Evolutionary conservation across 2,797 vertebrate species (phyloP).

Genomic region (Miichthys miiuy): DNA sequence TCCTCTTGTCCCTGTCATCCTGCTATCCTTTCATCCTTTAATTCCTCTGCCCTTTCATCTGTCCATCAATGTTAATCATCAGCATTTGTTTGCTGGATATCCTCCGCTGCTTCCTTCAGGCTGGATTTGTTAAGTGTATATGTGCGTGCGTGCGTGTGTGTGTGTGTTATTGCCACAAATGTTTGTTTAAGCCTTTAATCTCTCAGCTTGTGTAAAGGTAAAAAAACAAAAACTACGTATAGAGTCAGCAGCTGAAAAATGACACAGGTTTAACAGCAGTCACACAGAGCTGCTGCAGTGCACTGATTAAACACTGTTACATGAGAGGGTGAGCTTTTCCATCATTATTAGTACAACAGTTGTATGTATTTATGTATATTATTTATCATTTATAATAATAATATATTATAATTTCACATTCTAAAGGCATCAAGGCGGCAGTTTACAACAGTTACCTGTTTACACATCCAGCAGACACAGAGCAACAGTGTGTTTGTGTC

Average conservation of each 20-base stretch:
- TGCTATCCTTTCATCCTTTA: conserved; percentile 56
- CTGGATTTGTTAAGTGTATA: conserved; percentile 34
- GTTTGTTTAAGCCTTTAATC: conserved; percentile 57
- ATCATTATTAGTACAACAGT: no score
- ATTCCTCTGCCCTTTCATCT: conserved; percentile 67
- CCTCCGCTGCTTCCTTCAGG: conserved; percentile 31
- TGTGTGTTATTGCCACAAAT: conserved; percentile 41
- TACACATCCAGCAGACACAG: neutral
- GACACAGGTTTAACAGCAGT: neutral
- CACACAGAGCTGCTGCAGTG: neutral
- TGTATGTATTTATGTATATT: neutral
- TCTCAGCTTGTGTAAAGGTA: conserved; percentile 12
- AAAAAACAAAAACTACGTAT: no score
- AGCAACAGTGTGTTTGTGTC: neutral
- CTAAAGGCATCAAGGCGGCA: neutral
- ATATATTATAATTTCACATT: neutral
- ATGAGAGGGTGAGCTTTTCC: no score
- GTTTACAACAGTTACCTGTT: no score
- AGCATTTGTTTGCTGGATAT: conserved; percentile 52
- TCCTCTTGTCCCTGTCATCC: conserved; percentile 43
- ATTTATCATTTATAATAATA: no score
- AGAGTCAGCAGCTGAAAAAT: conserved; percentile 15
- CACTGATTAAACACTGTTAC: neutral
- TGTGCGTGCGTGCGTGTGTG: conserved; percentile 4
- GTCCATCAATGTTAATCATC: conserved; percentile 59